Conservation (phyloP, 2,113 vertebrate genomes). For the Bufo gargarizans region DNA sequence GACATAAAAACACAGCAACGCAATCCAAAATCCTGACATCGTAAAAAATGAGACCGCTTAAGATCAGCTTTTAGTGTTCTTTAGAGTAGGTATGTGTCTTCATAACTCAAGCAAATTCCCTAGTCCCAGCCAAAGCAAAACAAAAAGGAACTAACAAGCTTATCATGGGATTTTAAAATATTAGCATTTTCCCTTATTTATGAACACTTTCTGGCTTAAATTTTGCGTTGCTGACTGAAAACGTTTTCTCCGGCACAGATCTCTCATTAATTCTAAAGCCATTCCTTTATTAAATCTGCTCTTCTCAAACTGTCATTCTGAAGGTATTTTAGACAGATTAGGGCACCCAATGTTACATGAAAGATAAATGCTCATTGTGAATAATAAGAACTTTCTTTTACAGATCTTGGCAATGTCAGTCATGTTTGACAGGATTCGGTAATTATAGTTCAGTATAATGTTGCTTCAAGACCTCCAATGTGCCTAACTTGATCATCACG, state of each 20-base stretch:
- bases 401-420: slow-evolving; percentile 42
- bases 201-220: slow-evolving; percentile 44
- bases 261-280: slow-evolving; percentile 46
- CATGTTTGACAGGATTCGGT: slow-evolving; percentile 33
- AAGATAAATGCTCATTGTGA: slow-evolving; percentile 41
- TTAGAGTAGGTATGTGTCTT: slow-evolving; percentile 42
- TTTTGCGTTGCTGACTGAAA: slow-evolving; percentile 41
- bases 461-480: slow-evolving; percentile 18
- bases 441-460: slow-evolving; percentile 41
- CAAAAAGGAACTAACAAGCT: slow-evolving; percentile 54
- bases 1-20: slow-evolving; percentile 37
- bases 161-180: slow-evolving; percentile 48
- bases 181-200: slow-evolving; percentile 54
- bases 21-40: slow-evolving; percentile 50
- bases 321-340: slow-evolving; percentile 47
- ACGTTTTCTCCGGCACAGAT: slow-evolving; percentile 10
- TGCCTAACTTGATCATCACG: background rate
- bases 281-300: slow-evolving; percentile 53
- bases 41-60: slow-evolving; percentile 52
- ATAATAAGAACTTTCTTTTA: slow-evolving; percentile 35
- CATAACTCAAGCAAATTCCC: slow-evolving; percentile 46
- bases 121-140: slow-evolving; percentile 22
- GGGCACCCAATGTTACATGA: slow-evolving; percentile 47
- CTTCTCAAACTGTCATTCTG: slow-evolving; percentile 42
- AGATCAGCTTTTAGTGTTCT: slow-evolving; percentile 55